Percentiles rank a stretch among this genome's conserved stretches.
Conservation (phyloP, 2,797 vertebrate species). For the Tolypeutes matacus region DNA sequence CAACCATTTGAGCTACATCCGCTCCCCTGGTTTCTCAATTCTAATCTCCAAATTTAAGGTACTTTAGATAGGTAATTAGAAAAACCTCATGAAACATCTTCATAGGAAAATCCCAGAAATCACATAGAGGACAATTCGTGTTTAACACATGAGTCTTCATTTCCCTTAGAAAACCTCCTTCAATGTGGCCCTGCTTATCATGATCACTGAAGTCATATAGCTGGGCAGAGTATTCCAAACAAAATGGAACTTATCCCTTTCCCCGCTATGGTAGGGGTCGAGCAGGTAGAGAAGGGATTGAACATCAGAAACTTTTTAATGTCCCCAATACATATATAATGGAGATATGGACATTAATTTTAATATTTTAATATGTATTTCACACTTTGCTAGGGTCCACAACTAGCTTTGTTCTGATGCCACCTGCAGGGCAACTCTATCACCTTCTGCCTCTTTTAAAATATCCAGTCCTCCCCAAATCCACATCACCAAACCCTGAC, state of each 20-base stretch:
- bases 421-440: background rate
- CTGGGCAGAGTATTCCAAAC: background rate
- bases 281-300: conserved; percentile 18
- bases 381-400: background rate
- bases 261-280: background rate
- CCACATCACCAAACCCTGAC: background rate
- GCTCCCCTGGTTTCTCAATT: conserved; percentile 6
- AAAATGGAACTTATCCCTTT: background rate
- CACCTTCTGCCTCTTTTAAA: background rate
- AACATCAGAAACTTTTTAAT: background rate
- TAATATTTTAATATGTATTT: background rate
- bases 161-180: conserved; percentile 26
- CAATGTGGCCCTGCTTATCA: conserved; percentile 3
- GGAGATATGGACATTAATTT: background rate
- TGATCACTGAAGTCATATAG: background rate
- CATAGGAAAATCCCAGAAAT: conserved; percentile 35
- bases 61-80: conserved; percentile 38
- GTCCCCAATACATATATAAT: background rate
- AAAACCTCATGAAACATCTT: conserved; percentile 48
- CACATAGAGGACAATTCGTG: background rate
- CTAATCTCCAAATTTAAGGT: background rate
- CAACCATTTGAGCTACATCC: too few relatives aligned
- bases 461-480: background rate
- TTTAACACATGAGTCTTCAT: background rate
- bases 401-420: background rate